Evolutionary conservation across 2,113 vertebrate species (phyloP).

Genomic region (Puma concolor): DNA sequence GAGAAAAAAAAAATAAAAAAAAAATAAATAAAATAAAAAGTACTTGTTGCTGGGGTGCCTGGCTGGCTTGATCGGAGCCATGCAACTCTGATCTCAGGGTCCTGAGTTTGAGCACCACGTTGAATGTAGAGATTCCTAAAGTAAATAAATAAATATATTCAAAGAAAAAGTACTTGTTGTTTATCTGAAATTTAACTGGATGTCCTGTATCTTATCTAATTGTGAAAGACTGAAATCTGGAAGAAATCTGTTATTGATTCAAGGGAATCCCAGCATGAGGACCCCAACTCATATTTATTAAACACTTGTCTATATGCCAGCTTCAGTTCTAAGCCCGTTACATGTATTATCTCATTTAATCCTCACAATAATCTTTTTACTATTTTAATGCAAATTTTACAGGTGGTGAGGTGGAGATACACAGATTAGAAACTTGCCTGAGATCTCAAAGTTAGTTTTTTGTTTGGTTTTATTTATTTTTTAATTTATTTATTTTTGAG

Average conservation of each 20-base stretch:
- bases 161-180: background rate
- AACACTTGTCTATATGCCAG: background rate
- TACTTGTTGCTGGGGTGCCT: background rate
- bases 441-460: background rate
- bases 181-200: conserved; percentile 4
- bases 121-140: background rate
- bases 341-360: background rate
- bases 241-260: background rate
- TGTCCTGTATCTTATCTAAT: background rate
- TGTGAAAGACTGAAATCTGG: background rate
- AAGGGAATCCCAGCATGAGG: background rate
- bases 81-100: background rate
- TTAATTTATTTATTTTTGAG: too few relatives aligned
- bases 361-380: background rate
- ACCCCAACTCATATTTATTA: background rate
- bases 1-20: too few relatives aligned
- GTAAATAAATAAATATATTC: too few relatives aligned
- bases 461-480: too few relatives aligned
- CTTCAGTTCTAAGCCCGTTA: background rate
- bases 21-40: too few relatives aligned
- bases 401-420: background rate
- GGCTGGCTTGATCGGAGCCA: background rate
- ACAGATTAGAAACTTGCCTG: background rate
- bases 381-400: background rate
- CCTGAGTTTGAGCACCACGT: background rate